Percentiles rank a stretch among this genome's conserved stretches.
Conservation (phyloP, 2,888 invertebrate species). For the Branchellion lobata region DNA sequence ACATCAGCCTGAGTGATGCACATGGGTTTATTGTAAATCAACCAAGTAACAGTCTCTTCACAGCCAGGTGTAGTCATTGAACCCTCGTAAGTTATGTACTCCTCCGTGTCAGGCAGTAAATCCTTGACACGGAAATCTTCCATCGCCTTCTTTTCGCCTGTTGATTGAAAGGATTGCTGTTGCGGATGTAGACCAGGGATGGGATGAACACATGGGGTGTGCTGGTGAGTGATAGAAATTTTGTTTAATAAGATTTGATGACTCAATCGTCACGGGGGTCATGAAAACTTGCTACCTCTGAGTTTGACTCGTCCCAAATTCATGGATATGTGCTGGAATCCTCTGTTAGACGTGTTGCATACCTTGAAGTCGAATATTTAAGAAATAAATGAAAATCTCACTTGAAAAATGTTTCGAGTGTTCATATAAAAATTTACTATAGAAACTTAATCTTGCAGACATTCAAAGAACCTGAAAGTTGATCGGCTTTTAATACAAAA, state of each 20-base stretch:
- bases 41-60: slow-evolving; percentile 97
- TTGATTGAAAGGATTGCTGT: too few species aligned
- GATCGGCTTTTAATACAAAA: background rate
- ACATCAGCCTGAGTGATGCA: slow-evolving; percentile 95
- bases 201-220: too few species aligned
- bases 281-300: background rate
- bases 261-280: too few species aligned
- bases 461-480: too few species aligned
- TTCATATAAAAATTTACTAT: too few species aligned
- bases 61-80: slow-evolving; percentile 94
- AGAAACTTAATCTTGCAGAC: too few species aligned
- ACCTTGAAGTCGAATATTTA: background rate
- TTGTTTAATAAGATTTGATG: too few species aligned
- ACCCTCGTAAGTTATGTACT: slow-evolving; percentile 94
- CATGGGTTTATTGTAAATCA: slow-evolving; percentile 94
- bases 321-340: background rate
- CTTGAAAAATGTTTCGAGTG: too few species aligned
- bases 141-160: slow-evolving; percentile 47
- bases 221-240: too few species aligned
- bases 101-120: slow-evolving; percentile 49
- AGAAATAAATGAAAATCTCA: background rate
- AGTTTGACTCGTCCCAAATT: background rate
- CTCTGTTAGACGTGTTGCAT: background rate
- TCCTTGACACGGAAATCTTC: slow-evolving; percentile 48
- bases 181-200: too few species aligned